Evolutionary conservation across 2,888 invertebrate species (phyloP).

Genomic region (Seira musarum): DNA sequence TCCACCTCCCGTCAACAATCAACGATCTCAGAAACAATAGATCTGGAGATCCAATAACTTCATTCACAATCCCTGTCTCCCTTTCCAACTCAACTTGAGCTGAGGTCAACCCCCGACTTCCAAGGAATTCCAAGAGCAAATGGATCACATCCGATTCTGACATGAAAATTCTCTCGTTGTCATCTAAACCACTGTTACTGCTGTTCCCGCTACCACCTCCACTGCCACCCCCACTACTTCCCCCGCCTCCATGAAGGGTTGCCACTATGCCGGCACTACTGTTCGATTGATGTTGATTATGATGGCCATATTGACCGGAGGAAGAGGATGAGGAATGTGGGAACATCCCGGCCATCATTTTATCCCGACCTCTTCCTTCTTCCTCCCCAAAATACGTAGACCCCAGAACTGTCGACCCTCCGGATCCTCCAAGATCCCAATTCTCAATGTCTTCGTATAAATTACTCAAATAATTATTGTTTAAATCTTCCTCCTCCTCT

Average conservation of each 20-base stretch:
- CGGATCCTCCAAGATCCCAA: constrained; percentile 47
- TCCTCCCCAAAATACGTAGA: neutral
- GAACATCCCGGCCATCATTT: constrained; percentile 55
- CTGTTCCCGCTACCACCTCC: constrained; percentile 16
- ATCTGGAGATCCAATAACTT: constrained; percentile 89
- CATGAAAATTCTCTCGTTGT: constrained; percentile 72
- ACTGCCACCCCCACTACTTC: constrained; percentile 16
- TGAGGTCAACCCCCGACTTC: constrained; percentile 93
- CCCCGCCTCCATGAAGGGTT: constrained; percentile 29
- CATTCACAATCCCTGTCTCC: constrained; percentile 96
- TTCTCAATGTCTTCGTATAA: constrained; percentile 52
- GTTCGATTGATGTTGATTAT: constrained; percentile 23
- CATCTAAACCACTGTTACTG: constrained; percentile 35
- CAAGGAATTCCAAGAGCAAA: constrained; percentile 87
- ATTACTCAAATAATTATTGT: constrained; percentile 37
- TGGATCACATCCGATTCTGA: constrained; percentile 92
- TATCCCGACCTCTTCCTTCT: neutral
- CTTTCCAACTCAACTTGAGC: constrained; percentile 86
- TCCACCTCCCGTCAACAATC: constrained; percentile 98
- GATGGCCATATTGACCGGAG: constrained; percentile 35
- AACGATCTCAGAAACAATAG: constrained; percentile 93
- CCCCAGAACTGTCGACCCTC: no score
- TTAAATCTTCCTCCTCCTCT: neutral
- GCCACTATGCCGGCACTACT: constrained; percentile 45
- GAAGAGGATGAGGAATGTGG: constrained; percentile 33